Conservation (phyloP, 2,888 invertebrate genomes). For the Asteroscopus sphinx region DNA sequence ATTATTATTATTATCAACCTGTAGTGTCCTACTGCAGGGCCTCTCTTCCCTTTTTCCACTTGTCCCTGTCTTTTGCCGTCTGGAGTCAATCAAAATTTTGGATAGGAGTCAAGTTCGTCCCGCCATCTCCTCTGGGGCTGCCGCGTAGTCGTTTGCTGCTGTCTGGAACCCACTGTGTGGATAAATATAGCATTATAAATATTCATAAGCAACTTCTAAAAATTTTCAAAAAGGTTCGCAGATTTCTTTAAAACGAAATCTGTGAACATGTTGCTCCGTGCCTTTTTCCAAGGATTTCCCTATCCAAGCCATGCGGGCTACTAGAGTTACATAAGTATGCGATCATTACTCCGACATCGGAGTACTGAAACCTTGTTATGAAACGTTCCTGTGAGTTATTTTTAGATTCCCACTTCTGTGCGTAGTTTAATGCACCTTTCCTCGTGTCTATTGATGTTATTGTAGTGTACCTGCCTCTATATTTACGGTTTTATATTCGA, state of each 20-base stretch:
- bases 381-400: conserved; percentile 53
- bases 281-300: conserved; percentile 12
- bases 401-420: conserved; percentile 50
- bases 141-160: no score
- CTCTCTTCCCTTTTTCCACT: no score
- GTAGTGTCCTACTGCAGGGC: no score
- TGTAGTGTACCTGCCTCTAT: conserved; percentile 1
- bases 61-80: no score
- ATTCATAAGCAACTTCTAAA: no score
- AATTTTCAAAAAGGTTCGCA: not conserved
- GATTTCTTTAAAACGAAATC: conserved; percentile 6
- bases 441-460: conserved; percentile 26
- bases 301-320: conserved; percentile 16
- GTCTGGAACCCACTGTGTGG: no score
- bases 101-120: no score
- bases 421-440: conserved; percentile 49
- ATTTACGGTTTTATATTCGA: conserved; percentile 8
- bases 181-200: no score
- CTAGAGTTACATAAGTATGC: conserved; percentile 38
- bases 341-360: conserved; percentile 45
- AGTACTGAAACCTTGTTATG: conserved; percentile 54
- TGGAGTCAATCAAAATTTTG: no score
- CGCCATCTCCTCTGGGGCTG: no score
- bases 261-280: conserved; percentile 1
- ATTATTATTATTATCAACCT: conserved; percentile 2